Evolutionary conservation across 2,797 vertebrate genomes (phyloP), one percentile per base, ranked within the genome.

Genomic region (Tarsius wallacei): DNA sequence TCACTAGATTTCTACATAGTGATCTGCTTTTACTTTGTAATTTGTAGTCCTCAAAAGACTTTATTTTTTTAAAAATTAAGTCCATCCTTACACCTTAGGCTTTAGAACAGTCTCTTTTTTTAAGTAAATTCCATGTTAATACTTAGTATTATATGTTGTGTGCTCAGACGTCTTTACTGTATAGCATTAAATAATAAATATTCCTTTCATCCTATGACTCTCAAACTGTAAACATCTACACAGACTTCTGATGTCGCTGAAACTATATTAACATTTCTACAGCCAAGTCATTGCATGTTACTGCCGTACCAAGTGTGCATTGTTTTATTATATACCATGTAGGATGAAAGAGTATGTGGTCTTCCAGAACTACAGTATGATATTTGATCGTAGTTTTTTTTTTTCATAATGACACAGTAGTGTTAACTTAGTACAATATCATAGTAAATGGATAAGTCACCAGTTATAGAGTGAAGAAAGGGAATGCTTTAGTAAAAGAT

Each of bases 21-120:
- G 86, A 95, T 98, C 91, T 97, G 97, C 97, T 98, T 97, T 98
- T 97, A 78, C 95, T 98, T 98, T 98, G 98, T 98, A 98, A 97
- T 84, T 97, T 97, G 98, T 98, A 97, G 98, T 96, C 83, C 94
- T 96, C 64, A 96, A 87, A 91, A 95, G 78, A 93, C 82, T 97
- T 98, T 98, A 42, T 42, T 9, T 90, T 47, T 15, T 26, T 2
- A 68, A 70, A 86, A 98, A 98, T 98, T 98, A 98, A 98, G 94
- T 97, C 97, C 97, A 98, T 98, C 96, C 77, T 98, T 98, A 97
- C 83, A 96, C 42, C 93, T 97, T 97, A 97, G 95, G 89, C 82
- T 42, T 97, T 96, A 87, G n/a, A 87, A 77, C 91, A 95, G 24
- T 87, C 42, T 42, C 42, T 42, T 42, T 1, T 42, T 91, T 47